Conservation (phyloP, 2,888 invertebrate species). For the Chalcosyrphus nemorum region DNA sequence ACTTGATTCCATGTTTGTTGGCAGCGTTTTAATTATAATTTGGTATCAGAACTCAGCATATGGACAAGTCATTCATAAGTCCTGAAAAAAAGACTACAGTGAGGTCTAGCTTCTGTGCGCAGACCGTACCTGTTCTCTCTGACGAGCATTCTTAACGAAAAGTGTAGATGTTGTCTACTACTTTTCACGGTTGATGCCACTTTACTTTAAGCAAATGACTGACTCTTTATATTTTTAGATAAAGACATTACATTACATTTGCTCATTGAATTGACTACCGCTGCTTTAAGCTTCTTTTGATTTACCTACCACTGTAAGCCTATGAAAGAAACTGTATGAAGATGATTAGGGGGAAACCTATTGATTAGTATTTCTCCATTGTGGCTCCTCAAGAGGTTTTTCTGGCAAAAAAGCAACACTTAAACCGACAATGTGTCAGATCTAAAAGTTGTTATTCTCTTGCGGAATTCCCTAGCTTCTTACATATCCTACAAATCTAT, state of each 20-base stretch:
- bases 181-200: conserved; percentile 42
- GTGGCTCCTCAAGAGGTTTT: conserved; percentile 66
- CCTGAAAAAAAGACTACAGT: no score
- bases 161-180: not conserved
- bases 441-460: conserved; percentile 6
- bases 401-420: conserved; percentile 39
- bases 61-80: no score
- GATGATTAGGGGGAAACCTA: conserved; percentile 72
- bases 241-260: no score
- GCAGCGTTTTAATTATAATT: no score
- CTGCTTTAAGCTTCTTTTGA: no score
- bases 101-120: no score
- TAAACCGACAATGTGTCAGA: not conserved
- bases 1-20: no score
- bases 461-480: no score
- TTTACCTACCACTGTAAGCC: not conserved
- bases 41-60: no score
- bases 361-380: conserved; percentile 66
- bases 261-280: no score
- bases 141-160: conserved; percentile 40
- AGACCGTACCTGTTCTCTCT: no score
- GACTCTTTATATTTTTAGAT: no score
- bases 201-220: not conserved
- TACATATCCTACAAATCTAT: not conserved
- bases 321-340: conserved; percentile 53